phyloP scores from a whole-genome alignment of 2,888 invertebrate genomes.

The Eupelmus urozonus region DNA sequence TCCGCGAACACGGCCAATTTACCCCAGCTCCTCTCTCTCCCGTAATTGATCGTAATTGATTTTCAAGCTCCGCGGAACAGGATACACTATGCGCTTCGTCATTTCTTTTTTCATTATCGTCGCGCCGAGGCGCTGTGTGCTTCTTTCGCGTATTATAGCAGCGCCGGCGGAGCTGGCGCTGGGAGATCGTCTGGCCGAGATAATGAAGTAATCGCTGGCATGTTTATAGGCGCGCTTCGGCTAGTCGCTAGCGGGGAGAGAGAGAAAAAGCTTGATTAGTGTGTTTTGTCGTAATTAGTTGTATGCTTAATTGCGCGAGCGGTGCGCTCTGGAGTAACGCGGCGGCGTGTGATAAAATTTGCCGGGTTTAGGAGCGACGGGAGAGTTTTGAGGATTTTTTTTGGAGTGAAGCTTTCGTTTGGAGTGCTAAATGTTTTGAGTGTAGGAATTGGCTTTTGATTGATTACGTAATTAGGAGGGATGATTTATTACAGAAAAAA shows the following conservation, averaged over 20 bases:
- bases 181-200: conserved; percentile 30
- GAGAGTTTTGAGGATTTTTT: no score
- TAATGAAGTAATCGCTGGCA: conserved; percentile 29
- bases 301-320: conserved; percentile 21
- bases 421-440: no score
- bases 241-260: background rate
- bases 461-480: no score
- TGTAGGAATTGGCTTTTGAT: no score
- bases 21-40: background rate
- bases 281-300: conserved; percentile 37
- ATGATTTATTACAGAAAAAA: no score
- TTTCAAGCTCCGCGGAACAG: background rate
- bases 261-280: conserved; percentile 18
- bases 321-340: background rate
- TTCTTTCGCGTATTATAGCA: background rate
- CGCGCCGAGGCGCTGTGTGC: no score
- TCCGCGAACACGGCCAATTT: no score
- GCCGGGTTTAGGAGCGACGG: no score
- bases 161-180: background rate
- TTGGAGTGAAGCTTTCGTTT: no score
- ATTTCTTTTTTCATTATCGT: background rate
- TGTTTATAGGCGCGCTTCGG: conserved; percentile 20
- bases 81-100: background rate
- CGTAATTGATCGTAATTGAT: conserved; percentile 1
- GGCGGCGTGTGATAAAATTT: no score